Evolutionary conservation across 2,113 vertebrate species (phyloP), one percentile per base, ranked within the genome.

Genomic region (Lota lota): DNA sequence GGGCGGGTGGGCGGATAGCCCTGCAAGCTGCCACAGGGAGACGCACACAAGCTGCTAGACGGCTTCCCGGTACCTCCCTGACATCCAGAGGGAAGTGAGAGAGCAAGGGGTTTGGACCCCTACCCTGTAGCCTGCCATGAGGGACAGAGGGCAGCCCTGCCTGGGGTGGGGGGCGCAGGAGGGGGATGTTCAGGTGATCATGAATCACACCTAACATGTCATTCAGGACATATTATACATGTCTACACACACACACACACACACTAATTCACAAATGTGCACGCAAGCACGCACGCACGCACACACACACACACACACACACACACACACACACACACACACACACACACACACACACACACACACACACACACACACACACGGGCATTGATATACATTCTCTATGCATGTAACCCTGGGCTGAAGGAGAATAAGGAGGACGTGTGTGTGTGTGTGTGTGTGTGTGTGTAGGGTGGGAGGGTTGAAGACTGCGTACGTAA

Each of bases 11-110:
- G 15, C 11, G 36, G 54, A 21, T 20, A 75, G 86, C 83, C 83
- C 80, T 79, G 78, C 93, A 3, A 90, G 89, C 93, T 87, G 89
- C 88, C 91, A 88, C 87, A 67, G 90, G 91, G 89, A 90, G 91
- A 90, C 86, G 74, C 85, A 77, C 78, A 72, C 87, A 91, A 87
- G 89, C 91, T 90, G 92, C 88, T 79, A 76, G 85, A 84, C 78
- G 74, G 85, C 88, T 83, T 74, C 79, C 84, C 87, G 87, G 59
- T 61, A 81, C 81, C 72, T 73, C 72, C 69, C 28, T 60, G 33
- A 53, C 68, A 79, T 81, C 70, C 70, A 68, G 72, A 54, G 64
- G 24, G 69, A 75, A 69, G 64, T 76, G 19, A 76, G 85, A 10
- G 56, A n/a, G 79, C 69, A 84, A 78, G 75, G 72, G 71, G 89